Evolutionary conservation across 2,797 vertebrate genomes (phyloP).

Genomic region (Petrocephalus sullivani): DNA sequence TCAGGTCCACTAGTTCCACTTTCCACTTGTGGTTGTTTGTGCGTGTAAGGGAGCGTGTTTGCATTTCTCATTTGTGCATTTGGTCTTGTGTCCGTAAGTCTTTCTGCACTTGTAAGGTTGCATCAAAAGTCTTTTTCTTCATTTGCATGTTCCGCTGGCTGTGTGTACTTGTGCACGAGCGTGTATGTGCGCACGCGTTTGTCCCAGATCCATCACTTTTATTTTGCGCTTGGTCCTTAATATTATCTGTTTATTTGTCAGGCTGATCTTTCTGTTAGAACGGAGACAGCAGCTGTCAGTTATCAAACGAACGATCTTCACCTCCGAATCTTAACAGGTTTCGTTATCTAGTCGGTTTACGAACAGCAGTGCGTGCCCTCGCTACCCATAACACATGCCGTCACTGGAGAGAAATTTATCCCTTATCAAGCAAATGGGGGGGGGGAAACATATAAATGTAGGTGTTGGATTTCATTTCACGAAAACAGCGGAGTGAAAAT

Average conservation of each 20-base stretch:
- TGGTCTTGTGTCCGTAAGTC: background rate
- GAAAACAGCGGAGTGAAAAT: background rate
- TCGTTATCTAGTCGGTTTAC: background rate
- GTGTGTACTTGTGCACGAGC: no score
- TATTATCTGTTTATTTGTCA: background rate
- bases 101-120: background rate
- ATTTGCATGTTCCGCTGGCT: background rate
- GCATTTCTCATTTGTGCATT: background rate
- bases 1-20: background rate
- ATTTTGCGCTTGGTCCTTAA: background rate
- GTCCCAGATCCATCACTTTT: background rate
- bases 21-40: background rate
- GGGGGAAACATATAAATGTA: background rate
- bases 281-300: background rate
- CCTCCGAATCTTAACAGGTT: background rate
- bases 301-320: background rate
- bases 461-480: background rate
- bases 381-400: background rate
- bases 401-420: background rate
- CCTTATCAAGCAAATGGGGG: background rate
- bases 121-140: background rate
- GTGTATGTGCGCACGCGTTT: background rate
- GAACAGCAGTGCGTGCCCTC: background rate
- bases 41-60: background rate
- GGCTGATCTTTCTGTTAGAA: background rate